Conservation (phyloP, 35 echinoderm and acorn worm genomes). For the Nesometra sesokonis region DNA sequence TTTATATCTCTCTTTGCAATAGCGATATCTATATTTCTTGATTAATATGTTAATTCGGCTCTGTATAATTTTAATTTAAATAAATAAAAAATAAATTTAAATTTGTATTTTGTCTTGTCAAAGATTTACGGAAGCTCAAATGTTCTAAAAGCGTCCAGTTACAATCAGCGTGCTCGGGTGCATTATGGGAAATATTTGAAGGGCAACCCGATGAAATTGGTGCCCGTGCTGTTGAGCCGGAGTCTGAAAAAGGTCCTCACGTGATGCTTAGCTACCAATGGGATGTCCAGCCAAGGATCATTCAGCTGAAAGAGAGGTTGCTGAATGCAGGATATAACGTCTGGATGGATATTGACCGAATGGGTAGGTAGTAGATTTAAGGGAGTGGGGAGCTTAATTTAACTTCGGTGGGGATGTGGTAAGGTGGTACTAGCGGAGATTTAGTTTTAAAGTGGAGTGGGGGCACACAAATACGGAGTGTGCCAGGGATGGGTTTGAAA, state of each 20-base stretch:
- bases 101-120: background rate
- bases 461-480: too few species aligned
- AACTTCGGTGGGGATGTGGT: too few species aligned
- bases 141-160: background rate
- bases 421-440: too few species aligned
- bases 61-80: too few species aligned
- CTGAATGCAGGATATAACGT: slow-evolving; percentile 54
- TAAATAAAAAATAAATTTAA: background rate
- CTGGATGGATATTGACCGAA: slow-evolving; percentile 95
- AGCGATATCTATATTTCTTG: too few species aligned
- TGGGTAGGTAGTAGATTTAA: too few species aligned
- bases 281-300: slow-evolving; percentile 73
- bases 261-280: slow-evolving; percentile 99
- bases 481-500: too few species aligned
- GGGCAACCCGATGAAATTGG: background rate
- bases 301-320: slow-evolving; percentile 52
- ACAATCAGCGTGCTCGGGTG: slow-evolving; percentile 47
- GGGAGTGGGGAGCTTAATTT: too few species aligned
- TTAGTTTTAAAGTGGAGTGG: too few species aligned
- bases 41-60: too few species aligned
- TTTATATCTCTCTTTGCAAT: too few species aligned
- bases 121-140: slow-evolving; percentile 17
- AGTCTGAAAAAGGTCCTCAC: slow-evolving; percentile 18
- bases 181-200: slow-evolving; percentile 68
- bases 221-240: background rate